Evolutionary conservation across 2,888 invertebrate genomes (phyloP), one percentile per base, ranked within the genome.

Genomic region (Rhaphigaster nebulosa): DNA sequence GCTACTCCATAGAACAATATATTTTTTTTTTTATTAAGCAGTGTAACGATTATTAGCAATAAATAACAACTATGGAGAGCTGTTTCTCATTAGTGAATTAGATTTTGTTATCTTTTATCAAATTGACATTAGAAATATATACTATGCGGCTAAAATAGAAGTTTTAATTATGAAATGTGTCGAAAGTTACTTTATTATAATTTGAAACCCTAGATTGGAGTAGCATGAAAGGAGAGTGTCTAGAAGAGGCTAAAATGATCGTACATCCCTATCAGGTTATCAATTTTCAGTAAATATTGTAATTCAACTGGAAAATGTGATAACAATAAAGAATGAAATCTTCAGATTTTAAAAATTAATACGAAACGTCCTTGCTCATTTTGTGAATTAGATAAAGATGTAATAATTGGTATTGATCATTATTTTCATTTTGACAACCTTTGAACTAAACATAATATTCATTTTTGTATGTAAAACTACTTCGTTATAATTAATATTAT

Each of bases 231-330:
- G n/a, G 38, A 45, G 50, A 45, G 45, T 50, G 45, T 84, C 13
- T 13, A 45, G n/a, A 84, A 84, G n/a, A 41, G 26, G 10, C 45
- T 84, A 84, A 84, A 84, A 84, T 84, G 84, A 45, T 84, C 18
- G 84, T 84, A n/a, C 84, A 84, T 20, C 84, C 41, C 26, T n/a
- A 84, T 45, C 84, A 84, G 84, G 84, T 84, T 45, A 84, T 45
- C 41, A 84, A 50, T 84, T 84, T 84, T 84, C 12, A 76, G 20
- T 76, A 38, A 38, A 34, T 76, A 20, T 76, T 76, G 18, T 80
- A 26, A 80, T 38, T 80, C 12, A 1, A 65, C 29, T 80, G 80
- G 8, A n/a, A 65, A 45, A 84, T 45, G 84, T 45, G 15, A 84
- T 84, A 6, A 84, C 45, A 38, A 1, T n/a, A 50, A n/a, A 50